phyloP scores from a whole-genome alignment of 2,888 invertebrate genomes.

The Brachyptera risi region DNA sequence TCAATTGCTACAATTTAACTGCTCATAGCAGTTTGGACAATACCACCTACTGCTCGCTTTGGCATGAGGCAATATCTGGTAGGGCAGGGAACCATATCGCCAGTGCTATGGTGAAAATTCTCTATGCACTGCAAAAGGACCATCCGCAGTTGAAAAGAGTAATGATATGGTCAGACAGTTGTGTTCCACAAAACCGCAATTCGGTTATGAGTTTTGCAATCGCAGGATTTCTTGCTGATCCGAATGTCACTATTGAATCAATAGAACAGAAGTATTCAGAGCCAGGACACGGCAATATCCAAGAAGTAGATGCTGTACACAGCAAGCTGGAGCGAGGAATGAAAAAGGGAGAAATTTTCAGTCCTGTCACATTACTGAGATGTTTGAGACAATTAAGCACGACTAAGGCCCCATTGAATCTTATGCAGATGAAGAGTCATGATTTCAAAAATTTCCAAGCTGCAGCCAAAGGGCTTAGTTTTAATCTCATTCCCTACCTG shows the following conservation, averaged over 20 bases:
- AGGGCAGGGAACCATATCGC: slow-evolving; percentile 13
- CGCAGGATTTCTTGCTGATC: not conserved
- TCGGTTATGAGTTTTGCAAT: not conserved
- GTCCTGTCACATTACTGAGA: not conserved
- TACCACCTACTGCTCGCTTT: not conserved
- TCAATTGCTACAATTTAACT: slow-evolving; percentile 1
- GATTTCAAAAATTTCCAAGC: slow-evolving; percentile 51
- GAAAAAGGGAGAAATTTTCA: not conserved
- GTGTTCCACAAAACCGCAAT: slow-evolving; percentile 8
- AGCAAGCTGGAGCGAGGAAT: not conserved
- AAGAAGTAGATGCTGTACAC: slow-evolving; percentile 9
- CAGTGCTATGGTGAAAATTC: slow-evolving; percentile 9
- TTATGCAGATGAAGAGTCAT: not conserved
- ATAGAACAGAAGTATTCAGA: slow-evolving; percentile 13
- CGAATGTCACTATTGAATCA: not conserved
- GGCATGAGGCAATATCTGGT: slow-evolving; percentile 6
- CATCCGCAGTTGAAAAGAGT: not conserved
- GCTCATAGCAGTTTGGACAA: slow-evolving; percentile 2
- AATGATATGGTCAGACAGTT: slow-evolving; percentile 1
- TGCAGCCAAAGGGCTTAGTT: not conserved
- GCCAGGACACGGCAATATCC: slow-evolving; percentile 5
- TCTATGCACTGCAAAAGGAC: not conserved
- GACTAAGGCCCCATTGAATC: not conserved
- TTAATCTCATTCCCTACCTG: not conserved
- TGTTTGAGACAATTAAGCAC: not conserved